Evolutionary conservation across 2,797 vertebrate species (phyloP), one percentile per base, ranked within the genome.

Genomic region (Phoxinus dragarum): DNA sequence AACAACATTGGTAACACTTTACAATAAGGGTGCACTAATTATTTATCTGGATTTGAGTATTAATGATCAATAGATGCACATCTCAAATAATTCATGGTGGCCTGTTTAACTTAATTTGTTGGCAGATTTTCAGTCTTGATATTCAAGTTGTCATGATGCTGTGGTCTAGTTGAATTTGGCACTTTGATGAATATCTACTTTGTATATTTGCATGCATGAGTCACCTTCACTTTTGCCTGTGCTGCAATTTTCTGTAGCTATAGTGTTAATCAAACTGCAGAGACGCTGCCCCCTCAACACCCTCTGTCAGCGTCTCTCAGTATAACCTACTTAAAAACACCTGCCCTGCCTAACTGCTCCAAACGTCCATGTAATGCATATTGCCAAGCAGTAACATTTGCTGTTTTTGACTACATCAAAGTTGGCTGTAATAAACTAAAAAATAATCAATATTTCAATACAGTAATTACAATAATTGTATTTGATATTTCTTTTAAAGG

Each of bases 331-430:
- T 86, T 82, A 81, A 73, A 56, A 79, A 71, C 67, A 47, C 54
- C 88, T 85, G 84, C 66, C 74, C 83, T 74, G 74, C 34, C 42
- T 73, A 82, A 69, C 74, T 74, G 52, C 52, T 76, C 71, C 68
- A 79, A 16, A 69, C 74, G 36, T 34, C 23, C 44, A 66, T 76
- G 44, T 23, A 66, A 72, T 73, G 56, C 34, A 52, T 23, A 40
- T 14, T 56, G 16, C 4, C n/a, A 34, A 69, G 56, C 78, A 27
- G 23, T 54, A 59, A 56, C 42, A 23, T 38, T 69, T 14, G 0
- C 40, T 31, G 3, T 42, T 78, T 66, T 66, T 42, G 34, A 3
- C 27, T 23, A 27, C 6, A 66, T 23, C 6, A 56, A 3, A 23
- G 12, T 5, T 40, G 34, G 21, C 11, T 56, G 21, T 14, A 38